Evolutionary conservation across 2,888 invertebrate species (phyloP).

Genomic region (Scaptomyza polygonia): DNA sequence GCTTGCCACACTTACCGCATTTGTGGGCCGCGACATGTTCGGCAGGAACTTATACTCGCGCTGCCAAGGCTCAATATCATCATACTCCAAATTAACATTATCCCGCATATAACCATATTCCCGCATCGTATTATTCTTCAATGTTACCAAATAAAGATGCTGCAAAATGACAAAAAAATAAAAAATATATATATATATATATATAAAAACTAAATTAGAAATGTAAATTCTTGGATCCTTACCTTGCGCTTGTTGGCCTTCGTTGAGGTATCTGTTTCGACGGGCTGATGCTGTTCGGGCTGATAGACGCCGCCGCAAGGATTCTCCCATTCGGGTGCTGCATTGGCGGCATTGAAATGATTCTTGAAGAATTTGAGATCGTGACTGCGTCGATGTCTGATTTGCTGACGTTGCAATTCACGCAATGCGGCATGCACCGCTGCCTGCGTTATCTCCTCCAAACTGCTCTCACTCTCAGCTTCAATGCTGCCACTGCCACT

Average conservation of each 20-base stretch:
- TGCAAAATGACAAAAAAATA: constrained; percentile 28
- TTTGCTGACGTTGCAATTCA: constrained; percentile 49
- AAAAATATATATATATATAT: no score
- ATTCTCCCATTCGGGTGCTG: constrained; percentile 79
- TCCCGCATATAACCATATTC: constrained; percentile 44
- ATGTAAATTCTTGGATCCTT: neutral
- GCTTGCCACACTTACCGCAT: constrained; percentile 67
- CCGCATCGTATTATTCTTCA: constrained; percentile 51
- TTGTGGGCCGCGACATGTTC: constrained; percentile 69
- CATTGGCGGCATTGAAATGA: neutral
- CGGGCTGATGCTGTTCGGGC: constrained; percentile 17
- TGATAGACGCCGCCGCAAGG: constrained; percentile 75
- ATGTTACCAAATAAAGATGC: constrained; percentile 55
- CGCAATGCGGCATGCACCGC: constrained; percentile 26
- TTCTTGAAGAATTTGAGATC: constrained; percentile 38
- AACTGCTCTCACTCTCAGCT: constrained; percentile 41
- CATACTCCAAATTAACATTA: constrained; percentile 67
- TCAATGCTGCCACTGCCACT: neutral
- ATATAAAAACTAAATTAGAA: no score
- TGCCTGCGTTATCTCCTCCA: neutral
- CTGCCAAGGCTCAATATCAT: constrained; percentile 56
- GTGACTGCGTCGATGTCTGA: constrained; percentile 69
- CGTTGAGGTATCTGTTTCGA: constrained; percentile 26
- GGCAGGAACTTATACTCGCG: constrained; percentile 80
- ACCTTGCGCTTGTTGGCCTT: constrained; percentile 24